phyloP scores from a whole-genome alignment of 2,113 vertebrate genomes.

The Hypanus sabinus region DNA sequence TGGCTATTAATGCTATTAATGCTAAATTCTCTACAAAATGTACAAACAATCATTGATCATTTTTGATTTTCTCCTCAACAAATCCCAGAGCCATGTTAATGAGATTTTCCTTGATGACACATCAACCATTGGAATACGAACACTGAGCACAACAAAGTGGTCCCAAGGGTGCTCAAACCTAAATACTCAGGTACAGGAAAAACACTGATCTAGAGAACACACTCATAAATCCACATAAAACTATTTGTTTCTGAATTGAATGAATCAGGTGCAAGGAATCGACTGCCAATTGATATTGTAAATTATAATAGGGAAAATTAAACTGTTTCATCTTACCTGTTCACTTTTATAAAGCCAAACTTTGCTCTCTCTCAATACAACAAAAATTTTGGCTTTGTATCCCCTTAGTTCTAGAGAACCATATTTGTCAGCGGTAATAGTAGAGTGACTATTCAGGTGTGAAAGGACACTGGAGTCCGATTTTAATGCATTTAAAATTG shows the following conservation, averaged over 20 bases:
- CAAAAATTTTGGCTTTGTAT: conserved; percentile 86
- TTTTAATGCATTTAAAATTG: conserved; percentile 65
- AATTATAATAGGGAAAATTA: background rate
- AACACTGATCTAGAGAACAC: background rate
- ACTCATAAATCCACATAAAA: background rate
- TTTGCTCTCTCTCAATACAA: conserved; percentile 75
- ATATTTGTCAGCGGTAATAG: conserved; percentile 64
- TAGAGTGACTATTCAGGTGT: conserved; percentile 45
- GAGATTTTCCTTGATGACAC: background rate
- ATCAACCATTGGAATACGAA: background rate
- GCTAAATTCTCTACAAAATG: background rate
- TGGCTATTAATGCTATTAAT: background rate
- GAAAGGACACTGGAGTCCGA: conserved; percentile 54
- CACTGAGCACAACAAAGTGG: background rate
- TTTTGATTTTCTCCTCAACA: background rate
- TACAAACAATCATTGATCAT: background rate
- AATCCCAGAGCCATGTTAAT: background rate
- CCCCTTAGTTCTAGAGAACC: conserved; percentile 83
- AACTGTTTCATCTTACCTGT: conserved; percentile 66
- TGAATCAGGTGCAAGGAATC: background rate
- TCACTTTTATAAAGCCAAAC: conserved; percentile 93
- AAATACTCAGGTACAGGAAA: background rate
- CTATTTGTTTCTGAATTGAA: background rate
- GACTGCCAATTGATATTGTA: background rate
- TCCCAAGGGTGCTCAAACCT: no score